Base-by-base conservation (phyloP, 1,140 invertebrate species). In the Muscidifurax raptorellus region DNA sequence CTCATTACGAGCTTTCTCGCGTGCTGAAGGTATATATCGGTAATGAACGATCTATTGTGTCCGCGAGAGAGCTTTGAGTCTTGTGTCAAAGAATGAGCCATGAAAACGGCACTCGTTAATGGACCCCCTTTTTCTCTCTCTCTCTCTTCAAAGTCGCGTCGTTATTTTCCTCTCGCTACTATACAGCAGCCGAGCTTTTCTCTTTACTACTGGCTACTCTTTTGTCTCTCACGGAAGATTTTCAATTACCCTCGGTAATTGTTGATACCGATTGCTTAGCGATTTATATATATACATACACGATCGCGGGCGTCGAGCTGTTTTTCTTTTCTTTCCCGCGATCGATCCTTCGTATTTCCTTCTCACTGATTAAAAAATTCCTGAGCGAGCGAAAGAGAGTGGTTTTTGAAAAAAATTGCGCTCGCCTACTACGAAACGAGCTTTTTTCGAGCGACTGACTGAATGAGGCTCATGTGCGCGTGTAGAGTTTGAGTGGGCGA, bases 71-170 rank as follows among this genome's bases (percentile, higher is more conserved):
- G 28, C 44, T 22, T 36, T 28, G 69, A 71, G 72, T 40, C 72
- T 59, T 6, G 27, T 52, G 78, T 78, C 80, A 82, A 82, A 82
- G 80, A 84, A 86, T 81, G 71, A 83, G 32, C 81, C 74, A 71
- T 82, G 88, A 89, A 90, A 90, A 90, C 87, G 89, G 87, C 85
- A 90, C 89, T 90, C 89, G 89, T 90, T 90, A 90, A 90, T 90
- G 90, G 89, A 90, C 88, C 88, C 77, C 88, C 88, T n/a, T n/a
- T 66, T 52, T 30, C 52, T 64, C 47, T 12, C 71, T 52, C 10
- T 40, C 59, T 40, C 32, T 30, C 44, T 79, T 64, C 30, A 74
- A 75, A 44, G 30, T 74, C 67, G 18, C 71, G 71, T 7, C 28
- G 32, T 74, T 74, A 74, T 74, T 69, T 69, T 69, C 66, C 66